These are phyloP conservation scores for Littorina saxatilis DNA, from an alignment of 1,140 invertebrate genomes.

Conservation along the genomic window DNA sequence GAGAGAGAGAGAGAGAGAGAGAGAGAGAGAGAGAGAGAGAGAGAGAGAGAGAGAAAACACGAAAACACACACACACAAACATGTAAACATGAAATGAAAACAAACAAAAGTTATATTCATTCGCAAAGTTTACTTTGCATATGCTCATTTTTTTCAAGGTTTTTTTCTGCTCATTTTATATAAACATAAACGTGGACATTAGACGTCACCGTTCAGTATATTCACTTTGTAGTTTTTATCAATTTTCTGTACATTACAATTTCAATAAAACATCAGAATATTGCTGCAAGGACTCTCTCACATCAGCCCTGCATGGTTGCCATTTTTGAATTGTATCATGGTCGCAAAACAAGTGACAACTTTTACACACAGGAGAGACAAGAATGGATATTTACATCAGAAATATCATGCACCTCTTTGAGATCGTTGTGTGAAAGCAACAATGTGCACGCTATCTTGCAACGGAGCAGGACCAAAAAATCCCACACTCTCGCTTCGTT, in stretches of 20 bases:
- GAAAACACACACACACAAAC: neutral
- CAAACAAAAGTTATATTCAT: neutral
- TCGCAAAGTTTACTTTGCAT: slow-evolving; percentile 27
- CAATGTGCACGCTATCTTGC: neutral
- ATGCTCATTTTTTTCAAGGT: slow-evolving; percentile 20
- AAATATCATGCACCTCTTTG: neutral
- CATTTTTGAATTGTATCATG: slow-evolving; percentile 27
- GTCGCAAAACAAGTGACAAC: neutral
- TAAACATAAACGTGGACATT: slow-evolving; percentile 29
- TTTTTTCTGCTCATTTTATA: slow-evolving; percentile 24
- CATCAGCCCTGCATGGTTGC: neutral
- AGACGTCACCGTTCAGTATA: slow-evolving; percentile 34
- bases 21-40: neutral
- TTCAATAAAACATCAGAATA: neutral
- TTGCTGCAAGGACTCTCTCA: slow-evolving; percentile 2
- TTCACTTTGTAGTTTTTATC: neutral
- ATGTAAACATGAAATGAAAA: neutral
- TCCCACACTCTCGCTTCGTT: neutral
- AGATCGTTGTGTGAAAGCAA: slow-evolving; percentile 1
- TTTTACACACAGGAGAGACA: too few relatives aligned
- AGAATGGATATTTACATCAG: neutral
- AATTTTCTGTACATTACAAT: neutral
- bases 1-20: neutral
- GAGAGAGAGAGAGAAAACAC: neutral
- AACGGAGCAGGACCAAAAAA: neutral